Base-by-base conservation (phyloP, 2,113 vertebrate genomes). In the Scalopus aquaticus region DNA sequence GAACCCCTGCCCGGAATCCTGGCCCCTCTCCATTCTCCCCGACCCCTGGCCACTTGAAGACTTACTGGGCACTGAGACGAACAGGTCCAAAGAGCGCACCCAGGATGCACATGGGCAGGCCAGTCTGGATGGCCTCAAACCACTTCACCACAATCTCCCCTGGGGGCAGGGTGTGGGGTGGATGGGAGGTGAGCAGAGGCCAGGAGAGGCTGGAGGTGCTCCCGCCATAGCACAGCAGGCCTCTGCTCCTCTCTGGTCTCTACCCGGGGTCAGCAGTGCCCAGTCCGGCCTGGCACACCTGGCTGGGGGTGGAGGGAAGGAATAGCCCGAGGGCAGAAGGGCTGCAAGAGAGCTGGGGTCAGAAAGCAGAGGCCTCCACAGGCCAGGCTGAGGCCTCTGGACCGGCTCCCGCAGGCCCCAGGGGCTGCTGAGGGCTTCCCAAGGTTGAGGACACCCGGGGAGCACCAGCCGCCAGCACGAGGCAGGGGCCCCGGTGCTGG, bases 131-230 rank as follows among this genome's bases (percentile, higher is more conserved):
- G 0, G 99, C 99, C 95, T 99, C 99, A 0, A 99, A 99, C 99
- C 99, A 99, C 64, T 99, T 99, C 74, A 99, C 99, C 54, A 98
- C 98, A 1, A 99, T 98, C 95, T 99, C 99, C 1, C 99, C 99
- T 99, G 98, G 12, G 19, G 84, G 73, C 49, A 51, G 56, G 49
- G 73, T 9, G 2, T 77, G 4, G 91, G 60, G 69, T 10, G 69
- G 37, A 51, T 65, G 32, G 28, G 7, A 1, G n/a, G 0, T 97
- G 60, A 97, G 80, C 0, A 0, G 9, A 22, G 39, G 83, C 17
- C 24, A 46, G 74, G 1, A 0, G 8, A 22, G 39, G 83, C 20
- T 22, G 44, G 72, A 1, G 81, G 76, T 6, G 5, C n/a, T 73
- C 17, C 1, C 0, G 0, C n/a, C 6, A 51, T 78, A 0, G 0